These are phyloP conservation scores for Wiebesia pumilae DNA, from an alignment of 1,140 invertebrate species.

Conservation along the genomic window DNA sequence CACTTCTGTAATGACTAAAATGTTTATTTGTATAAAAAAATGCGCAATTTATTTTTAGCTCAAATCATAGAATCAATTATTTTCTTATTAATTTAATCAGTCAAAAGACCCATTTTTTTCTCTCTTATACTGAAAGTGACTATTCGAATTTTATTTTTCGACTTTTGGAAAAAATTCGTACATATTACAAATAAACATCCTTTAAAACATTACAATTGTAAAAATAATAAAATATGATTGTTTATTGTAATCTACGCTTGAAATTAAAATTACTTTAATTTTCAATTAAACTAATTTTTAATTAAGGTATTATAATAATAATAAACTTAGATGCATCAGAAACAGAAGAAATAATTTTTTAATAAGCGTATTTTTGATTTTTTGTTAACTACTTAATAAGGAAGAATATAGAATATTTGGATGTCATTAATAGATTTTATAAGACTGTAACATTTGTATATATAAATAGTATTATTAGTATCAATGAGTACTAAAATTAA, in stretches of 20 bases:
- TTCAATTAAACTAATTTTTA: neutral
- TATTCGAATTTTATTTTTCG: neutral
- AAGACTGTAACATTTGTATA: slow-evolving; percentile 50
- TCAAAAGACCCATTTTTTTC: too few relatives aligned
- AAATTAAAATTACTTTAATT: neutral
- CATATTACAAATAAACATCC: too few relatives aligned
- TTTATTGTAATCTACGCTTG: neutral
- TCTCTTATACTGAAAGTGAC: neutral
- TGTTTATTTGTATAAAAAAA: too few relatives aligned
- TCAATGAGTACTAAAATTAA: slow-evolving; percentile 22
- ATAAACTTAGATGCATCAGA: neutral
- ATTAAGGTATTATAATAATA: neutral
- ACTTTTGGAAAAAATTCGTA: neutral
- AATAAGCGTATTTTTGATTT: neutral
- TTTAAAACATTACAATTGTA: neutral
- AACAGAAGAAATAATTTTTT: neutral
- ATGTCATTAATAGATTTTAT: neutral
- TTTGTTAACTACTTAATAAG: neutral
- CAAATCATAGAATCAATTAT: too few relatives aligned
- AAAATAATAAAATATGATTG: neutral
- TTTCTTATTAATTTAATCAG: too few relatives aligned
- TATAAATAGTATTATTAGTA: slow-evolving; percentile 39
- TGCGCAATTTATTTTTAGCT: too few relatives aligned
- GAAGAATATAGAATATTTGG: slow-evolving; percentile 1
- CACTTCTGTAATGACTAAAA: neutral